These are phyloP conservation scores for Pteruthius melanotis DNA, from an alignment of 2,113 vertebrate species.

Conservation along the genomic window DNA sequence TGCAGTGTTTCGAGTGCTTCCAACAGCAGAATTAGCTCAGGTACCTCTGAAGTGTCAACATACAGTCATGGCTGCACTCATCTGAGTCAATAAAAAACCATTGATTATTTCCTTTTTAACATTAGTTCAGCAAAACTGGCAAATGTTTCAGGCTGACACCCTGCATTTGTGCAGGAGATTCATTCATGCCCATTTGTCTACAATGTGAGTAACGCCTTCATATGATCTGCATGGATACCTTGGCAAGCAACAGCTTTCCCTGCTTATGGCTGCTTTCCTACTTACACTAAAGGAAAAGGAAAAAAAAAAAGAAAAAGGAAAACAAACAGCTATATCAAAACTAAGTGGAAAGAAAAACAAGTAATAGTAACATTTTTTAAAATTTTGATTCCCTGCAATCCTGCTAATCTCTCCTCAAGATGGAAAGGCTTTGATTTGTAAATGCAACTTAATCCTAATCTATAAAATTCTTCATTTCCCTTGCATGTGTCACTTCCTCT, in stretches of 20 bases:
- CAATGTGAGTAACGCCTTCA: neutral
- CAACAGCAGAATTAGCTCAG: neutral
- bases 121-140: neutral
- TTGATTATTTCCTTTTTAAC: neutral
- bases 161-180: neutral
- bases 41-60: constrained; percentile 24
- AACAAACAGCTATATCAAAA: neutral
- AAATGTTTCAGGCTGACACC: neutral
- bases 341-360: neutral
- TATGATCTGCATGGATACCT: neutral
- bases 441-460: neutral
- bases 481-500: neutral
- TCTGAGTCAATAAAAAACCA: constrained; percentile 27
- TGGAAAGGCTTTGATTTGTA: neutral
- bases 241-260: neutral
- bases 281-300: neutral
- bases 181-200: neutral
- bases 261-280: neutral
- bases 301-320: neutral
- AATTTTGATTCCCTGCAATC: neutral
- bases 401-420: neutral
- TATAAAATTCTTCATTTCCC: neutral
- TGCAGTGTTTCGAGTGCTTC: neutral
- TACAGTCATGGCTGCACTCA: neutral
- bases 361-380: neutral